Evolutionary conservation across 2,113 vertebrate genomes (phyloP), one percentile per base, ranked within the genome.

Genomic region (Sterna hirundo): DNA sequence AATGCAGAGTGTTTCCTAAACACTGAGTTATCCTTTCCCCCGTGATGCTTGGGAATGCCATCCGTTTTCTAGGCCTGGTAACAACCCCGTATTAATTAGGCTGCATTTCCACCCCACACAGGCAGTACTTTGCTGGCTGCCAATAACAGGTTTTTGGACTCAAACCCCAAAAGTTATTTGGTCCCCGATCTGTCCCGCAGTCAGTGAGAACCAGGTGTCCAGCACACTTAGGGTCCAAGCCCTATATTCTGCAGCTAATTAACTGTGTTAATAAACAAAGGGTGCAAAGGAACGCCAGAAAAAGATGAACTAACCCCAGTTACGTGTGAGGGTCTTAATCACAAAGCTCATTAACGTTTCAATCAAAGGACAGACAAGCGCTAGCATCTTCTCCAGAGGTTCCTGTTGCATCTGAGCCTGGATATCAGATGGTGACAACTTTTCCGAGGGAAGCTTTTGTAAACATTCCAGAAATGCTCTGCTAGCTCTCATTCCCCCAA

Each of bases 11-110:
- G 4, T 42, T 86, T 54, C 36, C 68, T 40, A 10, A 62, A 42
- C 42, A 36, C 3, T 11, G 26, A 18, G 16, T 27, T 92, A 65
- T 65, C 20, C 42, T 81, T 62, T 7, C 44, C 47, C 5, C 0
- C 0, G 6, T 13, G 25, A 49, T 57, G 20, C 0, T 52, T 47
- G 47, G 30, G 52, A 57, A 51, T 19, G 4, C 8, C 22, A 34
- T 12, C 7, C 8, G 47, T 51, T 27, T 25, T 51, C 60, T 60
- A 71, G 22, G 15, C 21, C 46, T 61, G n/a, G 8, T 13, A 46
- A 32, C 11, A 54, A 3, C 8, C 47, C 8, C 2, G 11, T 29
- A 5, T 12, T 3, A 26, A 5, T 12, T 2, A 26, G 8, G 7
- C 29, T 62, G 10, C 25, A 42, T 84, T 79, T 58, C 36, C 69